Evolutionary conservation across 2,113 vertebrate genomes (phyloP).

Genomic region (Saimiri boliviensis): DNA sequence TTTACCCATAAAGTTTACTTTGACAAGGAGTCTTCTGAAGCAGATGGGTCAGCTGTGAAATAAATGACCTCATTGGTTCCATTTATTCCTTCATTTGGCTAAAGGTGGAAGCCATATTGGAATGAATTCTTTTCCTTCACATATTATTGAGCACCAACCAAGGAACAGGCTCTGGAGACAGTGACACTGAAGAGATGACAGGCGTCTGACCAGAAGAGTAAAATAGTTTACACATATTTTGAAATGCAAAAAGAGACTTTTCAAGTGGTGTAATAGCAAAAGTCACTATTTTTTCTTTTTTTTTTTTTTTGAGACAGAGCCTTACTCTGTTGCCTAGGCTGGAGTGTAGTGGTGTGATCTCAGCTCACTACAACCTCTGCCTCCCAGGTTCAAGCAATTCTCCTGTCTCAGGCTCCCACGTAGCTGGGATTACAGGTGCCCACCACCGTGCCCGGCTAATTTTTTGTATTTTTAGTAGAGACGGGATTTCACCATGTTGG

Average conservation of each 20-base stretch:
- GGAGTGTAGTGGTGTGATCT: too few relatives aligned
- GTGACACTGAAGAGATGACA: background rate
- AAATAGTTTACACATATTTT: background rate
- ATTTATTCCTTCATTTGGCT: background rate
- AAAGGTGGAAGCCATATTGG: background rate
- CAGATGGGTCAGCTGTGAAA: background rate
- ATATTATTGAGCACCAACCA: background rate
- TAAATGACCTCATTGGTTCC: background rate
- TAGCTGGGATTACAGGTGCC: too few relatives aligned
- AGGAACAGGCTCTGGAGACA: background rate
- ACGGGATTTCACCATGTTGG: too few relatives aligned
- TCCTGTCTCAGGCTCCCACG: too few relatives aligned
- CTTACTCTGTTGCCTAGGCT: too few relatives aligned
- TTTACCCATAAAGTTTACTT: background rate
- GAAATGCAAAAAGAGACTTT: background rate
- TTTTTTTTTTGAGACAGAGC: too few relatives aligned
- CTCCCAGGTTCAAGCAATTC: too few relatives aligned
- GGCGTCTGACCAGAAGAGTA: accelerated
- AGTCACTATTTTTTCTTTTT: background rate
- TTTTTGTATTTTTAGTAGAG: too few relatives aligned
- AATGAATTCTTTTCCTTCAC: background rate
- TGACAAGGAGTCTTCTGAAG: background rate
- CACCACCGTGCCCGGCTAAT: too few relatives aligned
- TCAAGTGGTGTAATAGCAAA: background rate
- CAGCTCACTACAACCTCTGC: too few relatives aligned